These are phyloP conservation scores for Macrophya annulata DNA, from an alignment of 2,888 invertebrate species.

Conservation along the genomic window DNA sequence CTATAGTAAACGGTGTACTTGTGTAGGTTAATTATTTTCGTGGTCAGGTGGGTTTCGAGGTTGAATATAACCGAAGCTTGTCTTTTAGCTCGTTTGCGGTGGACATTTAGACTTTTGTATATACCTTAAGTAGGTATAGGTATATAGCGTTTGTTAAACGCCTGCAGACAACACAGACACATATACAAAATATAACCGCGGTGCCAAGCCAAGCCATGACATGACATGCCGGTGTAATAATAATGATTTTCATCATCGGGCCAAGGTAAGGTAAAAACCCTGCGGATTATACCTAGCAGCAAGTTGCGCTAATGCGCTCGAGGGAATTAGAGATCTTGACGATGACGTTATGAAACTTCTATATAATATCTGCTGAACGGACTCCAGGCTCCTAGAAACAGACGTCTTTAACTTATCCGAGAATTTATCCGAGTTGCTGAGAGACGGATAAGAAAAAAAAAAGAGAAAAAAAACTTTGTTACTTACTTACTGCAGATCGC, in stretches of 20 bases:
- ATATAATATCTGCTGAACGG: background rate
- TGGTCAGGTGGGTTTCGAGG: slow-evolving; percentile 5
- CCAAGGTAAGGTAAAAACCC: slow-evolving; percentile 23
- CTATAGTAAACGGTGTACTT: background rate
- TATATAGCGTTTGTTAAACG: background rate
- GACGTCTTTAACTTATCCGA: background rate
- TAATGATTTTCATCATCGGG: slow-evolving; percentile 20
- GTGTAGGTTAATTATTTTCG: slow-evolving; percentile 27
- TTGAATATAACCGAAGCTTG: background rate
- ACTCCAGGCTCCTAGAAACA: background rate
- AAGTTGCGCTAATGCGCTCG: background rate
- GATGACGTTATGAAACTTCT: slow-evolving; percentile 18
- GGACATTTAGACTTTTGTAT: background rate
- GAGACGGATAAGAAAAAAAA: background rate
- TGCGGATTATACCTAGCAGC: background rate
- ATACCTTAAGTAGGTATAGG: background rate
- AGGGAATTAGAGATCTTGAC: slow-evolving; percentile 32
- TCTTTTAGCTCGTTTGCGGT: background rate
- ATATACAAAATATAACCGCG: background rate
- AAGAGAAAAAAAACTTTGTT: background rate
- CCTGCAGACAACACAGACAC: background rate
- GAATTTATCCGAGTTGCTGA: background rate
- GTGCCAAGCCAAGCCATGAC: background rate
- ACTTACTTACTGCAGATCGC: background rate
- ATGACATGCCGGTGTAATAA: background rate